Base-by-base conservation (phyloP, 2,888 invertebrate species). In the Drosophila tanythrix region DNA sequence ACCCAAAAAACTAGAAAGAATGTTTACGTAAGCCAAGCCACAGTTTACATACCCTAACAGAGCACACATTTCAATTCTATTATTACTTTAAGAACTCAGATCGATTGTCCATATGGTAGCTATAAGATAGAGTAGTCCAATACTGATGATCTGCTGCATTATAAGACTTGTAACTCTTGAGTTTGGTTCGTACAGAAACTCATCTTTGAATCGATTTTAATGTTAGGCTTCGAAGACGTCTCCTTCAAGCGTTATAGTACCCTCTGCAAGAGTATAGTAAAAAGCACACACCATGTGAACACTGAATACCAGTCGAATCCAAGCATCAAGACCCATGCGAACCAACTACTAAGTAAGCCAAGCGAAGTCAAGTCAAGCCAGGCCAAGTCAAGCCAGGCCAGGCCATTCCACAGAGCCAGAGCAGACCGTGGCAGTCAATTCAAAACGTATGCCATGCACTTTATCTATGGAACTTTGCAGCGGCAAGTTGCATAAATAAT, bases 401-500 rank as follows among this genome's bases (percentile, higher is more conserved):
- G 15, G n/a, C 61, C 70, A 76, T 36, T 36, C 53, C 64, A 46
- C 53, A 40, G 25, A 21, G 51, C 64, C 31, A 18, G 50, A 36
- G 25, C 46, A 53, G 53, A 46, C 31, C 48, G 25, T 25, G 25
- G 46, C 46, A 78, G 73, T 29, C 57, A 29, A n/a, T 21, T 50
- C 57, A 62, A 52, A 33, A 59, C 65, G 63, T 51, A 70, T 71
- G 72, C 58, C 61, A 33, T 62, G 81, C 83, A 77, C 86, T 89
- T 89, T 89, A 86, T 86, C 90, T 88, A 70, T 80, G 74, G 70
- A 88, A 88, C 86, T 85, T 74, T 80, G 80, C 88, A 72, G 74
- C 56, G 81, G 78, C 85, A 81, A 89, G 88, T 71, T 87, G 85
- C 85, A 85, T 85, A 89, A 85, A 86, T 89, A 86, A 86, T 86